phyloP scores from a whole-genome alignment of 2,888 invertebrate species.

The Noctua janthe region DNA sequence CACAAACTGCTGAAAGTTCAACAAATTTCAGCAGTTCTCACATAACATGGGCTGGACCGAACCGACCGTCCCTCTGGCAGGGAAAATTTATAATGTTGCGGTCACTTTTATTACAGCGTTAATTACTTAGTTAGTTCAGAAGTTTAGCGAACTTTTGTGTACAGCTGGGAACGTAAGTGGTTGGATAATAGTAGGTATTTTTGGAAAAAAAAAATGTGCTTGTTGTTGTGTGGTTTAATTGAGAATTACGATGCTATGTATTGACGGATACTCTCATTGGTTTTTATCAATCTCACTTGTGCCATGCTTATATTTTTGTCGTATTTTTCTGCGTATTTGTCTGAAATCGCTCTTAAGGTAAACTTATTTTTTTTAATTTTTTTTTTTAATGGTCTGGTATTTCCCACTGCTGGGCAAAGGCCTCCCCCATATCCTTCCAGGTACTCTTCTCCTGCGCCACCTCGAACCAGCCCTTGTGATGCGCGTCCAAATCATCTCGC shows the following conservation, averaged over 20 bases:
- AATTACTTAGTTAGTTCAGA: conserved; percentile 38
- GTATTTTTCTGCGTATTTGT: no score
- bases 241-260: background rate
- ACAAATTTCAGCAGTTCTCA: conserved; percentile 35
- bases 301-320: no score
- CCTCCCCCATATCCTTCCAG: no score
- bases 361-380: no score
- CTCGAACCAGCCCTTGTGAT: no score
- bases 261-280: no score
- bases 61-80: conserved; percentile 21
- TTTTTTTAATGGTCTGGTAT: no score
- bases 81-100: conserved; percentile 23
- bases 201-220: background rate
- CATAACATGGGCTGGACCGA: background rate
- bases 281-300: no score
- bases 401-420: no score
- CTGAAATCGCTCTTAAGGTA: no score
- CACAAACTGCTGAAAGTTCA: conserved; percentile 27
- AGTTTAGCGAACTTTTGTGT: conserved; percentile 20
- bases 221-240: background rate
- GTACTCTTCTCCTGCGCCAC: no score
- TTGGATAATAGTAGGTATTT: background rate
- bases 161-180: background rate
- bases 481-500: no score
- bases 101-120: conserved; percentile 44